Base-by-base conservation (phyloP, 2,797 vertebrate genomes). In the Galago senegalensis region DNA sequence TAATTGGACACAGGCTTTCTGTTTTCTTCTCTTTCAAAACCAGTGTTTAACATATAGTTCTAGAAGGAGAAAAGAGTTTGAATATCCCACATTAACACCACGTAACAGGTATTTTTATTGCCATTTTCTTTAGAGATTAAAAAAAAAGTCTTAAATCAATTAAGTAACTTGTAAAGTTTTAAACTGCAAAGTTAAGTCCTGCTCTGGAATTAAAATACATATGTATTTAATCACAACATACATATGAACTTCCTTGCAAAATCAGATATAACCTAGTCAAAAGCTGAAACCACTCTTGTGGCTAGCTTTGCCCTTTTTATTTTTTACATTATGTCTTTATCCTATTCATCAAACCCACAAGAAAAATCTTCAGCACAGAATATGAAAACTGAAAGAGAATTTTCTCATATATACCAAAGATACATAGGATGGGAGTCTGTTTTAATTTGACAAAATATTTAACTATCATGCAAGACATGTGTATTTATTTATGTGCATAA, bases 21-120 rank as follows among this genome's bases (percentile, higher is more conserved):
- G 9, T 91, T 95, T 67, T 56, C 10, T 70, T 85, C 49, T 69
- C n/a, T 49, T 91, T 75, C 49, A 90, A 96, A 93, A 61, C 31
- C 21, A 20, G 18, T 37, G 9, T 88, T 75, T 81, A 93, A 90
- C 31, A 46, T 60, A 84, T 7, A 84, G 56, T 93, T 91, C 63
- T 90, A 37, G 46, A 93, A 83, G 49, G 46, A 93, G 27, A 16
- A 70, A 89, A 93, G 20, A 63, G 82, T 85, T 94, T 40, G 56
- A 95, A 31, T 56, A 40, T 12, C 69, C 89, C 31, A 72, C 31
- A 60, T n/a, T 56, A 82, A 89, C 31, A 12, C 16, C 49, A 53
- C 20, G 75, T 14, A 65, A 20, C 46, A 63, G 46, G 16, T 63
- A 83, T 46, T 37, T 89, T 65, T 73, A 77, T 17, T 85, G 34